These are phyloP conservation scores for Leptogaster cylindrica DNA, from an alignment of 2,888 invertebrate species.

Conservation along the genomic window DNA sequence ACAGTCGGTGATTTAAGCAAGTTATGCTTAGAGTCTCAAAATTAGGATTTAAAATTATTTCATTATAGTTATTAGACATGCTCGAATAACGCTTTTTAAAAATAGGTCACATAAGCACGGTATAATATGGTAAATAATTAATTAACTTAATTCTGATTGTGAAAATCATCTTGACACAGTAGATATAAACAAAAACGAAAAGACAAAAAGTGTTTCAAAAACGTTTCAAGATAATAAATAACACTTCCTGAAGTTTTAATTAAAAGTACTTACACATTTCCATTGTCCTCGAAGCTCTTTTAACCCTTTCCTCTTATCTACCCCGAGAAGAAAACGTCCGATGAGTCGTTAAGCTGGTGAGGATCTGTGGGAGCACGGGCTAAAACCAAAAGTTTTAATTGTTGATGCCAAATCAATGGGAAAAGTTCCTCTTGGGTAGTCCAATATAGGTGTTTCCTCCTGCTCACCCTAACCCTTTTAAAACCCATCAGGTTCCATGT, in stretches of 20 bases:
- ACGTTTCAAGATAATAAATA: conserved; percentile 28
- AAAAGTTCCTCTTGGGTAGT: conserved; percentile 22
- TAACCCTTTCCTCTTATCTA: conserved; percentile 23
- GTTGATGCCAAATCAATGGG: conserved; percentile 40
- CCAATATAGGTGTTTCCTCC: not conserved
- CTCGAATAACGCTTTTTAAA: too few relatives aligned
- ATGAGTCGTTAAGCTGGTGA: conserved; percentile 29
- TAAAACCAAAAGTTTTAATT: conserved; percentile 36
- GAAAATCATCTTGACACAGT: too few relatives aligned
- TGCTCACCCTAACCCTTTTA: conserved; percentile 9
- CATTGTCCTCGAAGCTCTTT: conserved; percentile 28
- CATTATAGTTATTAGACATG: too few relatives aligned
- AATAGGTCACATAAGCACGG: too few relatives aligned
- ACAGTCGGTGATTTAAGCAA: too few relatives aligned
- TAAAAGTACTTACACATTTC: conserved; percentile 34
- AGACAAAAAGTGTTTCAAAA: too few relatives aligned
- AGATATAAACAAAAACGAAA: too few relatives aligned
- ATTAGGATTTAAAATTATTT: too few relatives aligned
- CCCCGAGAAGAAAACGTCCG: conserved; percentile 16
- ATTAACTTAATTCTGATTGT: too few relatives aligned
- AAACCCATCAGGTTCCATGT: not conserved
- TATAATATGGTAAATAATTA: too few relatives aligned
- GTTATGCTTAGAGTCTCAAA: too few relatives aligned
- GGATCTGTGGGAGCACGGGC: too few relatives aligned
- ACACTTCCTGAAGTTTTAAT: conserved; percentile 28